Conservation (phyloP, 2,113 vertebrate genomes). For the Pan troglodytes region NHGRI_mPanTro3-v2.1_pri NC_072398.2:84160001-84160500, state of each 20-base stretch:
- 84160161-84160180: neutral
- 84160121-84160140: neutral
- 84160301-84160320: neutral
- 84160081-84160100: neutral
- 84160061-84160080: neutral
- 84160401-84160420: neutral
- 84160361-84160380: neutral
- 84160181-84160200: neutral
- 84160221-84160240: neutral
- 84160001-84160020: neutral
- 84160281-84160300: neutral
- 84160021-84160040: neutral
- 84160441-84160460: neutral
- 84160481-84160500: neutral
- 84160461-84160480: neutral
- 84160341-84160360: neutral
- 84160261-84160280: neutral
- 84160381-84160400: neutral
- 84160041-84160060: neutral
- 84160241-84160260: neutral
- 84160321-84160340: neutral
- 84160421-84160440: neutral
- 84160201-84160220: neutral
- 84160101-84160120: neutral
- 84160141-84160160: neutral